Conservation (phyloP, 2,113 vertebrate genomes). For the Gila orcuttii region DNA sequence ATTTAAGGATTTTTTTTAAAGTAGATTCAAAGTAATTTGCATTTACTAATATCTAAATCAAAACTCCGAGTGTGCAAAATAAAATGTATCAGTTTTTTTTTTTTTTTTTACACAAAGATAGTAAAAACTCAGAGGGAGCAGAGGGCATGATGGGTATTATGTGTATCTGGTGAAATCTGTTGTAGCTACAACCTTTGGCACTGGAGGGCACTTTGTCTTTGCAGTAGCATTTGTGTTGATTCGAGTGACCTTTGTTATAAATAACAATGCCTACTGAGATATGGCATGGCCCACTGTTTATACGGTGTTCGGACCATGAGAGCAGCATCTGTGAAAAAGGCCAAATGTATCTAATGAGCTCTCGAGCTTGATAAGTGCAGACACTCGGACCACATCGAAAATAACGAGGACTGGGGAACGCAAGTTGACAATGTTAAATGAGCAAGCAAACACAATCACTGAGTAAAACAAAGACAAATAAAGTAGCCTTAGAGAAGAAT, state of each 20-base stretch:
- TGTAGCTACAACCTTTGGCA: slow-evolving; percentile 45
- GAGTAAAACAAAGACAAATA: slow-evolving; percentile 68
- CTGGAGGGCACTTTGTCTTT: slow-evolving; percentile 42
- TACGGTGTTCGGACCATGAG: slow-evolving; percentile 65
- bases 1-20: background rate
- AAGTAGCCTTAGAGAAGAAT: slow-evolving; percentile 51
- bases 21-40: background rate
- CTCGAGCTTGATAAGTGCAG: slow-evolving; percentile 69
- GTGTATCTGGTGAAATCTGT: slow-evolving; percentile 39
- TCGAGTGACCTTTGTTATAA: slow-evolving; percentile 49
- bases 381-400: slow-evolving; percentile 67
- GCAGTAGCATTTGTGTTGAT: slow-evolving; percentile 43
- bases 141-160: slow-evolving; percentile 29
- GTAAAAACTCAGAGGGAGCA: slow-evolving; percentile 7
- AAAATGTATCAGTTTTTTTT: background rate
- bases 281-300: slow-evolving; percentile 65
- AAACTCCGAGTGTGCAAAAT: background rate
- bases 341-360: slow-evolving; percentile 78
- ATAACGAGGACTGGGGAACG: slow-evolving; percentile 65
- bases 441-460: slow-evolving; percentile 70
- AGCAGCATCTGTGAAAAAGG: slow-evolving; percentile 58
- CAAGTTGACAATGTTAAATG: slow-evolving; percentile 60
- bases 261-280: slow-evolving; percentile 65
- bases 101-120: background rate
- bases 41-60: background rate